Evolutionary conservation across 1,140 invertebrate species (phyloP), one percentile per base, ranked within the genome.

Genomic region (Phenacoccus solenopsis): DNA sequence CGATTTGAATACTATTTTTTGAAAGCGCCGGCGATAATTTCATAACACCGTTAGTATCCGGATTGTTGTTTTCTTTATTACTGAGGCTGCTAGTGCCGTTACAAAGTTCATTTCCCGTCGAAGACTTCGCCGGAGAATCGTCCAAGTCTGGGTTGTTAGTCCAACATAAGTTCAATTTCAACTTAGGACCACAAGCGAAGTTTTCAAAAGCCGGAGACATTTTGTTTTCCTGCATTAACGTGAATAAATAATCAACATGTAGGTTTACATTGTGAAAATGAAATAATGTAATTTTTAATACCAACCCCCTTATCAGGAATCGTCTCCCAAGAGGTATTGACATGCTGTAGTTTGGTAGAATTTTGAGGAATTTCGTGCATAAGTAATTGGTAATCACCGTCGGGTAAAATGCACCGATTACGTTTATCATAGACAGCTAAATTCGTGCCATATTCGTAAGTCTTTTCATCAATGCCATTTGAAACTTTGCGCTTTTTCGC

Each of bases 361-460:
- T 68, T 71, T 35, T 27, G 27, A 59, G 24, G 68, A 20, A 71
- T 56, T 35, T 71, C 70, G 56, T 71, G 38, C 70, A 96, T 77
- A 67, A 89, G 86, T 57, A 95, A 80, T 77, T 95, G 91, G 80
- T 97, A 96, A 77, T 95, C 90, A 0, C 93, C 93, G 75, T 94
- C 91, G 0, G 86, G 88, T 4, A 97, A 80, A 25, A 90, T 81
- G 77, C 92, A 94, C 9, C 89, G 84, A 76, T 89, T 92, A 73
- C 93, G 88, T 77, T 93, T 92, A 76, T 97, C 93, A 77, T 93
- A 95, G 21, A 97, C 86, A 59, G 92, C 88, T 20, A 97, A 80
- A 78, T 96, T 93, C 61, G 90, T 90, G 30, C 89, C 88, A 77
- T 88, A 93, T 3, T 89, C 78, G 5, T 82, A 81, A 75, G 86